Percentiles rank a stretch among this genome's conserved stretches.
Conservation (phyloP, 1,140 invertebrate genomes). For the Drosophila kikkawai region DNA sequence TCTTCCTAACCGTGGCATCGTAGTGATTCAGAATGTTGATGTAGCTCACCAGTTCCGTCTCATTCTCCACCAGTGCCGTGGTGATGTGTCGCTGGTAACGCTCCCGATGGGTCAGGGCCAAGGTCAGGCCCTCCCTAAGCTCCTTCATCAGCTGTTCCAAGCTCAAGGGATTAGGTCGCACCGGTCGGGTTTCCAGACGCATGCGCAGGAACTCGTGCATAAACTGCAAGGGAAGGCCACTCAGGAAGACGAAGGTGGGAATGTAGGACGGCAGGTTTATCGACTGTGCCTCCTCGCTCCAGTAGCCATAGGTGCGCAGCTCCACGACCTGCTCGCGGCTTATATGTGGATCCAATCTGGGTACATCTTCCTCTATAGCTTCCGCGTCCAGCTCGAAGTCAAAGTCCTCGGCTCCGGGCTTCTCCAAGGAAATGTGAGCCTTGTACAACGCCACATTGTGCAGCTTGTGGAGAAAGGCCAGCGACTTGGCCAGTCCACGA, state of each 20-base stretch:
- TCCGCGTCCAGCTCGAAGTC: slow-evolving; percentile 76
- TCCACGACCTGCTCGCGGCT: slow-evolving; percentile 79
- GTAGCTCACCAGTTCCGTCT: slow-evolving; percentile 85
- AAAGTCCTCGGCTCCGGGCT: slow-evolving; percentile 80
- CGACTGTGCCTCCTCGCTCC: slow-evolving; percentile 90
- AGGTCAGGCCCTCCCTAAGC: slow-evolving; percentile 92
- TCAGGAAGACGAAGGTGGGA: slow-evolving; percentile 93
- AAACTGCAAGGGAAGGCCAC: slow-evolving; percentile 92
- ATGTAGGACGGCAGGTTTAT: slow-evolving; percentile 94
- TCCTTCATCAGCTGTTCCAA: slow-evolving; percentile 94
- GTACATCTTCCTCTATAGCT: slow-evolving; percentile 85
- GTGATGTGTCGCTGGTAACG: slow-evolving; percentile 90
- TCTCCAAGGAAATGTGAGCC: slow-evolving; percentile 89
- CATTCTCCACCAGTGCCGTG: slow-evolving; percentile 88
- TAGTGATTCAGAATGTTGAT: slow-evolving; percentile 89
- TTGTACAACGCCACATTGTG: slow-evolving; percentile 89
- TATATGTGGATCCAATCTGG: slow-evolving; percentile 76
- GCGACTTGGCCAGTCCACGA: slow-evolving; percentile 91
- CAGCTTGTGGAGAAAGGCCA: slow-evolving; percentile 90
- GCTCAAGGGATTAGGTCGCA: slow-evolving; percentile 93
- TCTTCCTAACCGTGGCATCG: slow-evolving; percentile 91
- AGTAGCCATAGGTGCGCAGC: slow-evolving; percentile 88
- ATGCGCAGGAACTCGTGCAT: slow-evolving; percentile 95
- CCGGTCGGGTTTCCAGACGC: slow-evolving; percentile 92
- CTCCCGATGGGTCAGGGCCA: slow-evolving; percentile 91